Percentiles rank a stretch among this genome's conserved stretches.
phyloP scores from a whole-genome alignment of 2,888 invertebrate genomes.

The Galeopsomyia nigrocyanea region DNA sequence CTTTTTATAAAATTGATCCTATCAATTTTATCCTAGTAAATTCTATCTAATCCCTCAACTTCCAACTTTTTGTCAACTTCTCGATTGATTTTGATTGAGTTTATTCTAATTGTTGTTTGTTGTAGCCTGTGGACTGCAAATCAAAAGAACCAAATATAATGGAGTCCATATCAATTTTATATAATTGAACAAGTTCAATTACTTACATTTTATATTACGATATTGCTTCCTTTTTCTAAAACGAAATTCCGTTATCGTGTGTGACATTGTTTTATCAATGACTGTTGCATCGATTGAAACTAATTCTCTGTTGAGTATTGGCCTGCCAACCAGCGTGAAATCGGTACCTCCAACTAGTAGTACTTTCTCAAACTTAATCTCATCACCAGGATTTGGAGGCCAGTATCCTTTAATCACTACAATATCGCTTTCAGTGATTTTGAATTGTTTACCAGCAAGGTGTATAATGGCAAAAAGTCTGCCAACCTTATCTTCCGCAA shows the following conservation, averaged over 20 bases:
- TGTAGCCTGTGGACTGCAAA: conserved; percentile 74
- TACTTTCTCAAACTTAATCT: conserved; percentile 86
- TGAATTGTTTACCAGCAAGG: conserved; percentile 85
- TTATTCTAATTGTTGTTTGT: conserved; percentile 83
- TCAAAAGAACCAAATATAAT: conserved; percentile 46
- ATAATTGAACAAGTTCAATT: conserved; percentile 18
- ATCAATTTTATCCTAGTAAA: conserved; percentile 55
- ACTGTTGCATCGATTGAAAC: conserved; percentile 85
- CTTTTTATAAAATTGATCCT: conserved; percentile 19
- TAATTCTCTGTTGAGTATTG: conserved; percentile 80
- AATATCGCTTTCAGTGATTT: conserved; percentile 88
- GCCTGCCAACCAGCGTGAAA: conserved; percentile 86
- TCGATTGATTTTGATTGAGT: conserved; percentile 76
- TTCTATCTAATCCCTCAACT: conserved; percentile 66
- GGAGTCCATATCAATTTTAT: conserved; percentile 11
- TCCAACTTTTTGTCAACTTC: conserved; percentile 71
- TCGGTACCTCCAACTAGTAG: conserved; percentile 83
- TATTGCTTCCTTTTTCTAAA: conserved; percentile 85
- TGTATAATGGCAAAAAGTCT: conserved; percentile 87
- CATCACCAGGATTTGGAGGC: conserved; percentile 86
- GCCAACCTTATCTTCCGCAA: conserved; percentile 72
- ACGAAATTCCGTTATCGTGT: conserved; percentile 83
- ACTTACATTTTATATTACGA: conserved; percentile 80
- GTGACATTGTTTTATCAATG: conserved; percentile 86
- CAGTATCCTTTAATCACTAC: conserved; percentile 86